Percentiles rank a stretch among this genome's conserved stretches.
Conservation (phyloP, 2,113 vertebrate genomes). For the Noturus placidus region DNA sequence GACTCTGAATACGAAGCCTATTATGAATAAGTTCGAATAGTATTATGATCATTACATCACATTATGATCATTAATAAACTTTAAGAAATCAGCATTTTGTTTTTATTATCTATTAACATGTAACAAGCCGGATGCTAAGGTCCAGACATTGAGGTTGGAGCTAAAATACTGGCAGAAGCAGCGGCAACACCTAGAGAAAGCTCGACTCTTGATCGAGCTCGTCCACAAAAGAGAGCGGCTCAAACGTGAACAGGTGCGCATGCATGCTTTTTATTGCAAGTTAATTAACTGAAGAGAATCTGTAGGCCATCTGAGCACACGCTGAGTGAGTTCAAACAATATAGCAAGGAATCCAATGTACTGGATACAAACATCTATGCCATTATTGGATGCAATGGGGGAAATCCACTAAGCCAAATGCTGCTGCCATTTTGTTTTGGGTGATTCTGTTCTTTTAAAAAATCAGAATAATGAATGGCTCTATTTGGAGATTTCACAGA, state of each 20-base stretch:
- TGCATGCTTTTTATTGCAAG: neutral
- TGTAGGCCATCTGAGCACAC: neutral
- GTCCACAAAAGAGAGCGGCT: constrained; percentile 96
- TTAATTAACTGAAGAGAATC: neutral
- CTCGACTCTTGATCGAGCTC: constrained; percentile 89
- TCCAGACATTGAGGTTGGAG: constrained; percentile 88
- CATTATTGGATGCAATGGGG: neutral
- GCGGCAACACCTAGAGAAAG: constrained; percentile 92
- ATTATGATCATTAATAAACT: neutral
- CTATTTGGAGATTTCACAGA: neutral
- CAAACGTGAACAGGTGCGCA: constrained; percentile 89
- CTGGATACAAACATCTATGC: neutral
- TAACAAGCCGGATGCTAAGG: constrained; percentile 83
- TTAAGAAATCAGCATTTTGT: neutral
- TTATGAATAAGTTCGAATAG: neutral
- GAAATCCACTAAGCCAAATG: neutral
- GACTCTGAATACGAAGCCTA: neutral
- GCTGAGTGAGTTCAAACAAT: neutral
- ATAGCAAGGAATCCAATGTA: neutral
- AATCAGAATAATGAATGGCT: neutral
- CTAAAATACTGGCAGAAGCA: constrained; percentile 97
- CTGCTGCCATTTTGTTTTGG: neutral
- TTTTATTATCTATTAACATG: neutral
- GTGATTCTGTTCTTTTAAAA: neutral
- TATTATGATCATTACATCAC: neutral